These are phyloP conservation scores for Tachina fera DNA, from an alignment of 2,888 invertebrate genomes.

Conservation along the genomic window DNA sequence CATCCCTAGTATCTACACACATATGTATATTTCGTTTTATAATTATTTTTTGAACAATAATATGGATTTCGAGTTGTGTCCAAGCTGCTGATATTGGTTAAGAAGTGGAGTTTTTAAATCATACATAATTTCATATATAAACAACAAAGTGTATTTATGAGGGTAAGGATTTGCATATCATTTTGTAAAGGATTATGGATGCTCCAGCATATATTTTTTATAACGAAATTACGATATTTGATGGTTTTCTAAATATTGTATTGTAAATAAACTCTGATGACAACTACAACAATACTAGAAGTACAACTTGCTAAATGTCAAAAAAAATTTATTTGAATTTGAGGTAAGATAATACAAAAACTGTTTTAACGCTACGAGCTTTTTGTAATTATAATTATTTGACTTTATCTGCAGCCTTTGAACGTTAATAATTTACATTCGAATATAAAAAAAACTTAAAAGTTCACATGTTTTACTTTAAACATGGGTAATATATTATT, in stretches of 20 bases:
- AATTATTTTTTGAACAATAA: background rate
- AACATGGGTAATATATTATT: too few relatives aligned
- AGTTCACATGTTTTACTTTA: too few relatives aligned
- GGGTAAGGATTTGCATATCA: conserved; percentile 1
- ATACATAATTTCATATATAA: conserved; percentile 6
- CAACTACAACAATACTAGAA: conserved; percentile 44
- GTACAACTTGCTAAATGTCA: conserved; percentile 44
- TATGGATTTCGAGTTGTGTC: background rate
- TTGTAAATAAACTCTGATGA: conserved; percentile 55
- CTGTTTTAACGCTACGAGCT: background rate
- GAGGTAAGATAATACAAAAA: conserved; percentile 62
- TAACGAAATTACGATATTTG: conserved; percentile 28
- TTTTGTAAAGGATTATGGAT: conserved; percentile 29
- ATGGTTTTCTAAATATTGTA: conserved; percentile 36
- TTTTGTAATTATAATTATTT: background rate
- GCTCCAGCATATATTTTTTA: background rate
- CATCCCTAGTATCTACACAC: too few relatives aligned
- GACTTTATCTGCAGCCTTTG: too few relatives aligned
- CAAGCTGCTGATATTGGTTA: conserved; percentile 14
- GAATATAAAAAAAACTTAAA: too few relatives aligned
- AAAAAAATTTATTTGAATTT: conserved; percentile 56
- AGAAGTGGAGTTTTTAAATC: conserved; percentile 14
- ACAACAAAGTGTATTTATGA: conserved; percentile 5
- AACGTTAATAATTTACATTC: too few relatives aligned
- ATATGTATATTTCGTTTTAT: conserved; percentile 1